phyloP scores from a whole-genome alignment of 2,888 invertebrate genomes.

The Ypsolopha scabrella region DNA sequence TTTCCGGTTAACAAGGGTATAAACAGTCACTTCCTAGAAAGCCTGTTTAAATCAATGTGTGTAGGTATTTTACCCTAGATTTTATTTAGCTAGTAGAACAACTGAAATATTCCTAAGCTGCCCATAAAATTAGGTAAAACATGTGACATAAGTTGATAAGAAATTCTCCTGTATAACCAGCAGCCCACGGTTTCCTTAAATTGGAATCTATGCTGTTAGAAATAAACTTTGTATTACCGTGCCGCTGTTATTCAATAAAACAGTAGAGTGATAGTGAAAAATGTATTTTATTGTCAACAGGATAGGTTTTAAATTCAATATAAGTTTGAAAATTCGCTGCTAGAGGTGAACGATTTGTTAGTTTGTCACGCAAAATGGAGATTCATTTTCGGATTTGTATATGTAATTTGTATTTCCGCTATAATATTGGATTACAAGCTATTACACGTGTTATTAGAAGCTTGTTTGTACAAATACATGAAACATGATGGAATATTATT shows the following conservation, averaged over 20 bases:
- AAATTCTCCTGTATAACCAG: background rate
- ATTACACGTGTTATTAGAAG: background rate
- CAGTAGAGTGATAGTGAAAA: too few species aligned
- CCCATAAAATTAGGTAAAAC: background rate
- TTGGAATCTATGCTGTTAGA: too few species aligned
- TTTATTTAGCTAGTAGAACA: background rate
- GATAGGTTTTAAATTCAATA: too few species aligned
- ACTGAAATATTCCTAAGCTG: background rate
- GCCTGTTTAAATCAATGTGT: too few species aligned
- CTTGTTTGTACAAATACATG: background rate
- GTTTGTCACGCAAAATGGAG: background rate
- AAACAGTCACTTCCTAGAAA: background rate
- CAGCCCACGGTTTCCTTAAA: too few species aligned
- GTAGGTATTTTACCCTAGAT: too few species aligned
- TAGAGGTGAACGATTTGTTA: background rate
- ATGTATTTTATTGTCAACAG: too few species aligned
- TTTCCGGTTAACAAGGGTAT: background rate
- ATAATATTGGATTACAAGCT: background rate
- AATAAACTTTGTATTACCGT: background rate
- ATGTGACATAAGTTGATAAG: background rate
- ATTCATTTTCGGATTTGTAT: conserved; percentile 2
- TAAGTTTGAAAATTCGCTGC: too few species aligned
- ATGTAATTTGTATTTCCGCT: background rate
- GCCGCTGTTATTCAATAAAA: background rate
- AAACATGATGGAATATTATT: background rate